phyloP scores from a whole-genome alignment of 2,888 invertebrate genomes.

The Scaptomyza caliginosa region DNA sequence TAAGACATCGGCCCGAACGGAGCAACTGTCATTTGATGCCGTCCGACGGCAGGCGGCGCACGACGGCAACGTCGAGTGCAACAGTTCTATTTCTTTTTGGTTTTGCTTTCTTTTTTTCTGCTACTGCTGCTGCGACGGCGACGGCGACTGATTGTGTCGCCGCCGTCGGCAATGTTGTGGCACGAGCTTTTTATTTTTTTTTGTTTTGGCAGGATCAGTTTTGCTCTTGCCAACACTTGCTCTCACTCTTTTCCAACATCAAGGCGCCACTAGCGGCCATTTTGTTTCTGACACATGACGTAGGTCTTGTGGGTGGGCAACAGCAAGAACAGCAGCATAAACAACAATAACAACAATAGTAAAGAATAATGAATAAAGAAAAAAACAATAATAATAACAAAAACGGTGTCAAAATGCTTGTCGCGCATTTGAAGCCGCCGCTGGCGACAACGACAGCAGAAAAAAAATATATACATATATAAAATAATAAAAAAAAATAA shows the following conservation, averaged over 20 bases:
- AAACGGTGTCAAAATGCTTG: conserved; percentile 77
- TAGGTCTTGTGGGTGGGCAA: conserved; percentile 29
- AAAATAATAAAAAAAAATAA: conserved; percentile 23
- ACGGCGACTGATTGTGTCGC: not conserved
- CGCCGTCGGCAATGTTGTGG: conserved; percentile 36
- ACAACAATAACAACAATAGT: not conserved
- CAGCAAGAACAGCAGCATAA: not conserved
- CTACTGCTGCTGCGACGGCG: not conserved
- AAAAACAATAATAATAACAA: not conserved
- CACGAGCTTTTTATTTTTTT: conserved; percentile 12
- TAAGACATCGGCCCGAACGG: not conserved
- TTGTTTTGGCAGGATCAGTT: conserved; percentile 37
- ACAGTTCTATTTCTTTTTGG: conserved; percentile 26
- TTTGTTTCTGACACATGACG: conserved; percentile 22
- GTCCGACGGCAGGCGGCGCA: conserved; percentile 49
- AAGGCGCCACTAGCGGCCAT: conserved; percentile 31
- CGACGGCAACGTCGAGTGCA: conserved; percentile 31
- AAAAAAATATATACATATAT: too few relatives aligned
- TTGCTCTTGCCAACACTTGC: not conserved
- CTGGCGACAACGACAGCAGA: conserved; percentile 38
- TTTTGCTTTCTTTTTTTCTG: not conserved
- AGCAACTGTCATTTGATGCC: conserved; percentile 45
- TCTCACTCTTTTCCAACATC: not conserved
- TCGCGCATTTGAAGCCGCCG: conserved; percentile 59
- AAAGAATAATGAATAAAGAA: not conserved